These are phyloP conservation scores for Nymphalis polychloros DNA, from an alignment of 2,888 invertebrate species.

Conservation along the genomic window DNA sequence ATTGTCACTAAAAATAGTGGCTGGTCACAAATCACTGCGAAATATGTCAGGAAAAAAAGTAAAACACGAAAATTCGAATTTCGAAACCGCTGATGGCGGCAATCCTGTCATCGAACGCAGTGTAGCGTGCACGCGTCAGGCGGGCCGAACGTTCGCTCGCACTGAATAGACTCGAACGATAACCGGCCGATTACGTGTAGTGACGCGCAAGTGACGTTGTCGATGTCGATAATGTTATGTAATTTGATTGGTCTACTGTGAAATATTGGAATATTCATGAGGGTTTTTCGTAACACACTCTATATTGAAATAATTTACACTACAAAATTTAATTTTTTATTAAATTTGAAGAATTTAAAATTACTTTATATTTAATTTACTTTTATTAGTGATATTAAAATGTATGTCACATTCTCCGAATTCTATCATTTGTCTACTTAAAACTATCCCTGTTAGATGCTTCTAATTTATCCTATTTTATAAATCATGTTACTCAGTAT, in stretches of 20 bases:
- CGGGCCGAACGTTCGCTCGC: slow-evolving; percentile 15
- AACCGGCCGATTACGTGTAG: slow-evolving; percentile 62
- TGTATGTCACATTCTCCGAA: too few relatives aligned
- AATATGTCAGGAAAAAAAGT: slow-evolving; percentile 21
- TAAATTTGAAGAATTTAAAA: neutral
- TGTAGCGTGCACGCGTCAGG: slow-evolving; percentile 20
- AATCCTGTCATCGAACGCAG: slow-evolving; percentile 21
- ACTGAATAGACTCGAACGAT: slow-evolving; percentile 47
- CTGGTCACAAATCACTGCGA: slow-evolving; percentile 10
- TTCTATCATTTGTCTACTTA: too few relatives aligned
- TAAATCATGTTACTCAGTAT: too few relatives aligned
- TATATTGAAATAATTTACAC: neutral
- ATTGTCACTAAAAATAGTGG: slow-evolving; percentile 5
- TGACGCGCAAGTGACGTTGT: slow-evolving; percentile 51
- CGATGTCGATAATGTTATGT: slow-evolving; percentile 48
- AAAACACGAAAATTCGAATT: slow-evolving; percentile 28
- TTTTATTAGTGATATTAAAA: too few relatives aligned
- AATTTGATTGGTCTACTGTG: slow-evolving; percentile 35
- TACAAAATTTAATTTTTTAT: neutral
- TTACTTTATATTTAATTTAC: too few relatives aligned
- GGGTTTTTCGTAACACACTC: slow-evolving; percentile 17
- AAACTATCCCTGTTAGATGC: too few relatives aligned
- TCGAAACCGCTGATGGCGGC: slow-evolving; percentile 26
- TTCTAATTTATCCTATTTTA: too few relatives aligned
- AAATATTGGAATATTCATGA: slow-evolving; percentile 23